Base-by-base conservation (phyloP, 2,888 invertebrate species). In the Euzetes globulus region DNA sequence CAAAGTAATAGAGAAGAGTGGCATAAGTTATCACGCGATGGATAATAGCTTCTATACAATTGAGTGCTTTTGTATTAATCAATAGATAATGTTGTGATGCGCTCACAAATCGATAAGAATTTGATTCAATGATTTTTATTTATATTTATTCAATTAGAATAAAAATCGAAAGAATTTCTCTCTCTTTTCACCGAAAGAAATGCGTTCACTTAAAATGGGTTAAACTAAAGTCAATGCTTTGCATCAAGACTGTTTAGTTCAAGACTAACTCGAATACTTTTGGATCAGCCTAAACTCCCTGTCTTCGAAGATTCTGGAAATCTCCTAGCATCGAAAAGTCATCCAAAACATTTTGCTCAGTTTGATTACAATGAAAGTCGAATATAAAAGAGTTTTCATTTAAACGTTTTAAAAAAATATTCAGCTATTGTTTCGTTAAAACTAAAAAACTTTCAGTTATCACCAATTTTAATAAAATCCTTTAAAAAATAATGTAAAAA, bases 61-160 rank as follows among this genome's bases (percentile, higher is more conserved):
- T 47, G 47, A 58, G 58, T 58, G 58, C 58, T 58, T 52, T 58
- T 58, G n/a, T 58, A 58, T 27, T 58, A 58, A 58, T 58, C 58
- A 58, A 58, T 58, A 58, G 58, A 58, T 58, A 58, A 58, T 58
- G 58, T 27, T 25, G 27, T 58, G 58, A 58, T 58, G 58, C 27
- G 58, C 22, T 58, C 22, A n/a, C 19, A n/a, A 22, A 58, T 58
- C 58, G 58, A 58, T 58, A 58, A 25, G 58, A 58, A 58, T 22
- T 58, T 58, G 58, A 58, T 27, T 58, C 22, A 58, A 58, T 58
- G n/a, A 13, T 58, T 58, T 11, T n/a, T 58, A 58, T 22, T 58
- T 47, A 13, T 17, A 47, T 17, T 47, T 15, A 58, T 58, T 58
- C 4, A 13, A 58, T 11, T 22, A n/a, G 5, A 58, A 58, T 17